Conservation (phyloP, 2,113 vertebrate genomes). For the Gymnobelideus leadbeateri region DNA sequence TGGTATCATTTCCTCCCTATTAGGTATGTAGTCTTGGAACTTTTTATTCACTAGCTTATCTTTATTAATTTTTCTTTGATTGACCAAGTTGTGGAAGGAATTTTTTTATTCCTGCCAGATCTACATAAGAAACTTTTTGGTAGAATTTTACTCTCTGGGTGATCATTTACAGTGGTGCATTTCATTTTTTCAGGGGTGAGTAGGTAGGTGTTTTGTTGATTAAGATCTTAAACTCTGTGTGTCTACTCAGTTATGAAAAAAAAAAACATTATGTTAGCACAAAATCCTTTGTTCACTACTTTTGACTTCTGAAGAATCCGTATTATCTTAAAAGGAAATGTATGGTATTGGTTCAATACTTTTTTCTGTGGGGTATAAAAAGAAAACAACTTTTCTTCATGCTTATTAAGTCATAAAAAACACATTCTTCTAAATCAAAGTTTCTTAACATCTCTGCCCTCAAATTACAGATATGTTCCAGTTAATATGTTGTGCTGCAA, state of each 20-base stretch:
- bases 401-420: background rate
- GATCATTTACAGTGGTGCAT: background rate
- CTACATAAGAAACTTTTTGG: background rate
- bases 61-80: background rate
- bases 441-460: slow-evolving; percentile 17
- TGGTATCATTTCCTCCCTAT: background rate
- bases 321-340: background rate
- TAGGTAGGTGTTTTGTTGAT: background rate
- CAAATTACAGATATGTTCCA: background rate
- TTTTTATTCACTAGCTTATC: background rate
- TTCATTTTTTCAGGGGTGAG: background rate
- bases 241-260: background rate
- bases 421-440: background rate
- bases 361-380: background rate
- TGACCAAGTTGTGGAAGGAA: background rate
- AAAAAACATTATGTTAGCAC: background rate
- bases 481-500: background rate
- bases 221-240: background rate
- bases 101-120: background rate
- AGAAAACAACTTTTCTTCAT: background rate
- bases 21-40: background rate
- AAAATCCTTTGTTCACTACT: background rate
- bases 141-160: background rate
- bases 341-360: background rate
- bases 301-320: background rate